Percentiles rank a stretch among this genome's conserved stretches.
Conservation (phyloP, 1,140 invertebrate species). For the Ephestia elutella region DNA sequence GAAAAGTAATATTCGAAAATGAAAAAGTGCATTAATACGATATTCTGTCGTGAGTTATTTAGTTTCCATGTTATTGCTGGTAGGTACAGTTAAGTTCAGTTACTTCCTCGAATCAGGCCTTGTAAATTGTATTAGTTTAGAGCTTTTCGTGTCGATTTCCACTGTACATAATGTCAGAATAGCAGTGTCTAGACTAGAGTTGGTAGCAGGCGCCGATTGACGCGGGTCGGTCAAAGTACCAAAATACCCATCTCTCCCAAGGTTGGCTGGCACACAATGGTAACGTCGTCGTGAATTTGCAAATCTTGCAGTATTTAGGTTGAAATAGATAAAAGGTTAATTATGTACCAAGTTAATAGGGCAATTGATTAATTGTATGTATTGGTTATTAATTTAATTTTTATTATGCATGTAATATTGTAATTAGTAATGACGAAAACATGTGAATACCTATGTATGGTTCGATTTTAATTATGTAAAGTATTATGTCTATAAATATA, state of each 20-base stretch:
- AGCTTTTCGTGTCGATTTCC: neutral
- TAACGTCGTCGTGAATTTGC: neutral
- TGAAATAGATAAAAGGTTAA: too few species aligned
- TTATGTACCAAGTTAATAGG: too few species aligned
- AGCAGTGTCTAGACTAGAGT: neutral
- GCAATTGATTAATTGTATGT: too few species aligned
- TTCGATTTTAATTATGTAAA: too few species aligned
- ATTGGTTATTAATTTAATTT: too few species aligned
- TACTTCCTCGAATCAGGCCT: neutral
- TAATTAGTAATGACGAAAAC: too few species aligned
- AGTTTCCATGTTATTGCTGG: neutral
- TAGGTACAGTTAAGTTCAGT: too few species aligned
- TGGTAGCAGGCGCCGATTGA: neutral
- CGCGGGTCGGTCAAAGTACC: conserved; percentile 11
- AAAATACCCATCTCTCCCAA: conserved; percentile 7
- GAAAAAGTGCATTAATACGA: too few species aligned
- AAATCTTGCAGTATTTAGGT: neutral
- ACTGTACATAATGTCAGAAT: neutral
- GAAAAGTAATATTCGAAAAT: too few species aligned
- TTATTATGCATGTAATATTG: too few species aligned
- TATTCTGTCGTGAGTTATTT: neutral
- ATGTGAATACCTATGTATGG: too few species aligned
- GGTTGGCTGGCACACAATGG: conserved; percentile 1
- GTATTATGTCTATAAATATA: too few species aligned
- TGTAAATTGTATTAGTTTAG: neutral